Base-by-base conservation (phyloP, 2,888 invertebrate genomes). In the Eristalinus sepulchralis region DNA sequence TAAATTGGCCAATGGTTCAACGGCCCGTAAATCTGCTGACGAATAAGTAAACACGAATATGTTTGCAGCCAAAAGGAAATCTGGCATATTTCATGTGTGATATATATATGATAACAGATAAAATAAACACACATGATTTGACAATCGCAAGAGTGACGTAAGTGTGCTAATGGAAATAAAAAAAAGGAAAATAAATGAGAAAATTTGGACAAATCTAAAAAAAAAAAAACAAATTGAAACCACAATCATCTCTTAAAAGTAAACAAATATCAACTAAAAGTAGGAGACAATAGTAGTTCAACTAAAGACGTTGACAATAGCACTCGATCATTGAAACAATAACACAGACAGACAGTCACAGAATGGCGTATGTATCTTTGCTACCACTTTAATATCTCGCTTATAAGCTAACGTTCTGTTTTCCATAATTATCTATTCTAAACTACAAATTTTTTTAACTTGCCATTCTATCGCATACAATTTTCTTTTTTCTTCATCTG, bases 281-380 rank as follows among this genome's bases (percentile, higher is more conserved):
- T 78, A 63, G 39, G 22, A 53, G 63, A 63, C n/a, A 39, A 73
- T 47, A 55, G 55, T 63, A 64, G 59, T 31, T 59, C 66, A 71
- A 73, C 68, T 70, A 20, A 81, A 71, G 27, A 63, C 47, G 76
- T 81, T 77, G 59, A 77, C 67, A 77, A 81, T 85, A 85, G 85
- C 81, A 85, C 81, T 77, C 82, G 64, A 81, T 85, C 72, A 81
- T 68, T 60, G 63, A 68, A 62, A 34, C 36, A 76, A 76, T 81
- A 76, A 47, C 62, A 80, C 36, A 55, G 73, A 64, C 60, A 81
- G 71, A 76, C 59, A 67, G 47, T 39, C 39, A 33, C 13, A 78
- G n/a, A 13, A 39, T 64, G 53, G 1, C 57, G 27, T 27, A 39
- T 39, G n/a, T 33, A 47, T 20, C 34, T 55, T 72, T 77, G 63